Evolutionary conservation across 2,888 invertebrate genomes (phyloP).

Genomic region (Ptychoptera albimana): DNA sequence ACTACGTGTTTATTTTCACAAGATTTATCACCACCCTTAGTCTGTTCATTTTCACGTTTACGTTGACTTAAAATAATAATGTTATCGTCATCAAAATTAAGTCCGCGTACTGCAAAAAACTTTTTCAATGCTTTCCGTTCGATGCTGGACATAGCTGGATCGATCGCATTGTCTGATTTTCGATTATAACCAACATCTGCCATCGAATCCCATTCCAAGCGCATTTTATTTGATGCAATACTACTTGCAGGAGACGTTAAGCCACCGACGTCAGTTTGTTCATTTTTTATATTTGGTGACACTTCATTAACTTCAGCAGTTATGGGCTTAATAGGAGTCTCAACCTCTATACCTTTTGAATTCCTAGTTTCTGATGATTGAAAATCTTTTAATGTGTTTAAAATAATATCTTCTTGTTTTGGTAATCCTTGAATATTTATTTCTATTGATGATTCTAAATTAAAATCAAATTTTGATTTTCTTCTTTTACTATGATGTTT

Average conservation of each 20-base stretch:
- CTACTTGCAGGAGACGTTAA: constrained; percentile 53
- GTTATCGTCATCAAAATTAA: constrained; percentile 7
- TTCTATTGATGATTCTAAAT: constrained; percentile 8
- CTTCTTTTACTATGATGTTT: background rate
- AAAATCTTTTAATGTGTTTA: no score
- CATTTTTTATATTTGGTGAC: background rate
- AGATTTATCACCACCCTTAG: background rate
- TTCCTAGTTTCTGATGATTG: background rate
- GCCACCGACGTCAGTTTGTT: background rate
- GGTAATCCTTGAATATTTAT: constrained; percentile 2
- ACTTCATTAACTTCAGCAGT: background rate
- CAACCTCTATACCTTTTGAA: background rate
- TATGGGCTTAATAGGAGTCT: background rate
- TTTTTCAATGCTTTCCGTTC: constrained; percentile 24
- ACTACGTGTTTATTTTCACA: background rate
- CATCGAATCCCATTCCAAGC: constrained; percentile 75
- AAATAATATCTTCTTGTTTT: no score
- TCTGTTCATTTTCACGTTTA: background rate
- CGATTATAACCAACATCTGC: constrained; percentile 67
- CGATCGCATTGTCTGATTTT: constrained; percentile 2
- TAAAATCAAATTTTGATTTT: constrained; percentile 6
- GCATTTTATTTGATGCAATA: constrained; percentile 40
- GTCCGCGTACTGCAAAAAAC: constrained; percentile 14
- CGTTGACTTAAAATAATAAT: background rate
- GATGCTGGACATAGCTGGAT: constrained; percentile 14